Evolutionary conservation across 1,140 invertebrate species (phyloP).

Genomic region (Heliconius himera): DNA sequence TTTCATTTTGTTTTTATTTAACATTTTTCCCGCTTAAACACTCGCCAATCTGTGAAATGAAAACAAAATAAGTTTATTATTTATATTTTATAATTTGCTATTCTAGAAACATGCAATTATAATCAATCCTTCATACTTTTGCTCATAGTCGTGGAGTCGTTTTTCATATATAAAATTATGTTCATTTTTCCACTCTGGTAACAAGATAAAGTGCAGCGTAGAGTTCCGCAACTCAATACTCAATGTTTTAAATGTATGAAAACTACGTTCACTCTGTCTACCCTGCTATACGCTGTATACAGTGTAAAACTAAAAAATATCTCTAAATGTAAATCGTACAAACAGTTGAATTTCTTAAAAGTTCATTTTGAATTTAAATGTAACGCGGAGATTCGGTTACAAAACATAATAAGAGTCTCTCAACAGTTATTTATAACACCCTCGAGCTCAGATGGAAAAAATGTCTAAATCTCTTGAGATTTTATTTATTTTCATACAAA

Average conservation of each 20-base stretch:
- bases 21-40: slow-evolving; percentile 56
- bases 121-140: too few relatives aligned
- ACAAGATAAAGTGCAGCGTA: background rate
- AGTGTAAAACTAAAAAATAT: background rate
- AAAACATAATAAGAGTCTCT: slow-evolving; percentile 9
- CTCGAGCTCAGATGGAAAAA: slow-evolving; percentile 1
- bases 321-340: background rate
- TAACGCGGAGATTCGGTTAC: background rate
- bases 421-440: slow-evolving; percentile 19
- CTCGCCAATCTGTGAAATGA: slow-evolving; percentile 57
- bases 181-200: background rate
- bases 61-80: background rate
- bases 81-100: background rate
- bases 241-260: background rate
- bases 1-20: slow-evolving; percentile 30
- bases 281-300: background rate
- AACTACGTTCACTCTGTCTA: background rate
- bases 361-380: slow-evolving; percentile 4
- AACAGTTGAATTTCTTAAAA: background rate
- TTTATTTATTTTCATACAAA: slow-evolving; percentile 20
- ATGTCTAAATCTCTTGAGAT: background rate
- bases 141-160: too few relatives aligned
- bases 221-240: background rate
- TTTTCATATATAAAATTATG: background rate
- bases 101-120: too few relatives aligned